Evolutionary conservation across 1,140 invertebrate species (phyloP).

Genomic region (Belonocnema kinseyi): DNA sequence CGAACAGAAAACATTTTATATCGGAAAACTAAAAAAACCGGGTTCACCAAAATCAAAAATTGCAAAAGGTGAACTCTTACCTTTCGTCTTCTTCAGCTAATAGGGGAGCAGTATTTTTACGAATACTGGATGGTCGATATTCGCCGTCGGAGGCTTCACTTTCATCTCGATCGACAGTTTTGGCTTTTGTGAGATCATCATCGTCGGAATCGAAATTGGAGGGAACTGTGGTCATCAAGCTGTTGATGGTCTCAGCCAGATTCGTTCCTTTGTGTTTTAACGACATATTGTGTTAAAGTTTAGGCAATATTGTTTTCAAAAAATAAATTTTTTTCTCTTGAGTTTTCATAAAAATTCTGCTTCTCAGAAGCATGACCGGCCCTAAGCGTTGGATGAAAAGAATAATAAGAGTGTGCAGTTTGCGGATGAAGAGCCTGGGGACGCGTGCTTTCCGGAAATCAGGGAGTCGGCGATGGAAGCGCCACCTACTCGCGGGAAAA

Average conservation of each 20-base stretch:
- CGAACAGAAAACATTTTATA: background rate
- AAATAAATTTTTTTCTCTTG: no score
- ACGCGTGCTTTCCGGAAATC: no score
- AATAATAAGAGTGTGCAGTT: no score
- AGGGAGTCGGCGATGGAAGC: no score
- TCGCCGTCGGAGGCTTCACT: slow-evolving; percentile 59
- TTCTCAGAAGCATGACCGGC: no score
- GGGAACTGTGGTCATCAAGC: slow-evolving; percentile 77
- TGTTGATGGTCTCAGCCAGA: slow-evolving; percentile 79
- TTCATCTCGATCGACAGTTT: slow-evolving; percentile 61
- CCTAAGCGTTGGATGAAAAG: no score
- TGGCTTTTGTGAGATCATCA: slow-evolving; percentile 76
- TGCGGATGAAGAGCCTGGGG: no score
- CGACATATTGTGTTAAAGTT: slow-evolving; percentile 50
- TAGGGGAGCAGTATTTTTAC: slow-evolving; percentile 80
- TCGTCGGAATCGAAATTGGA: slow-evolving; percentile 65
- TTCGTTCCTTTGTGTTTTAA: slow-evolving; percentile 57
- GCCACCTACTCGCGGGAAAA: no score
- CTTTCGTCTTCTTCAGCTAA: slow-evolving; percentile 81
- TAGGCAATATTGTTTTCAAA: no score
- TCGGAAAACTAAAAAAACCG: slow-evolving; percentile 4
- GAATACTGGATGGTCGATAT: slow-evolving; percentile 76
- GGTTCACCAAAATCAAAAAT: slow-evolving; percentile 7
- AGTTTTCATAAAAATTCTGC: no score
- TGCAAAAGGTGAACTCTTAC: slow-evolving; percentile 44